phyloP scores from a whole-genome alignment of 2,888 invertebrate genomes.

The Litoditis marina region DNA sequence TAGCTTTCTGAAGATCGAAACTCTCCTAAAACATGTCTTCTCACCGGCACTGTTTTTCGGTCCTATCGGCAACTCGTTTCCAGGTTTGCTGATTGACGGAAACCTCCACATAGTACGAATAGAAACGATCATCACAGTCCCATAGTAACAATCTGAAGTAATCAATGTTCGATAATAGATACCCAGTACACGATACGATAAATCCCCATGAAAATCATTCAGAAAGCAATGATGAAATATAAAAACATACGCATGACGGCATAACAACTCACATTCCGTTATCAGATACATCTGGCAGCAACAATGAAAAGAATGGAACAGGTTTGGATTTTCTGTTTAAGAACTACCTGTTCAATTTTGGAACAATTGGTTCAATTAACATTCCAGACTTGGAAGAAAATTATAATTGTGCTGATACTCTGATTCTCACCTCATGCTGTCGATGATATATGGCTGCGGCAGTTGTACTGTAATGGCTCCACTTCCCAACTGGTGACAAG shows the following conservation, averaged over 20 bases:
- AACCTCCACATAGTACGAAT: constrained; percentile 67
- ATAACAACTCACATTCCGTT: neutral
- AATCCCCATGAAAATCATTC: too few relatives aligned
- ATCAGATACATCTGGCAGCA: too few relatives aligned
- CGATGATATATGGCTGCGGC: constrained; percentile 89
- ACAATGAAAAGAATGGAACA: too few relatives aligned
- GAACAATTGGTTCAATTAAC: too few relatives aligned
- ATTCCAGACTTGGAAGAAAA: too few relatives aligned
- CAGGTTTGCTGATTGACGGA: constrained; percentile 64
- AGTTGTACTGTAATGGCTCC: constrained; percentile 92
- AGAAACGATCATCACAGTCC: constrained; percentile 75
- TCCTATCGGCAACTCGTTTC: constrained; percentile 78
- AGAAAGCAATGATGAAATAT: too few relatives aligned
- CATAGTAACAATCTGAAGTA: constrained; percentile 81
- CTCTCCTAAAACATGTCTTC: constrained; percentile 22
- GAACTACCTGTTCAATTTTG: too few relatives aligned
- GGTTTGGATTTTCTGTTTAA: too few relatives aligned
- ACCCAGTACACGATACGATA: too few relatives aligned
- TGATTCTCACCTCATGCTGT: constrained; percentile 72
- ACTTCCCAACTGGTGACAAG: constrained; percentile 70
- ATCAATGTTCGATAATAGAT: too few relatives aligned
- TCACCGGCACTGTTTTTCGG: constrained; percentile 74
- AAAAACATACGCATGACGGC: too few relatives aligned
- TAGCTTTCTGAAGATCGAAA: constrained; percentile 4
- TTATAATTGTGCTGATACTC: neutral